Evolutionary conservation across 1,140 invertebrate species (phyloP).

Genomic region (Reticulitermes speratus): DNA sequence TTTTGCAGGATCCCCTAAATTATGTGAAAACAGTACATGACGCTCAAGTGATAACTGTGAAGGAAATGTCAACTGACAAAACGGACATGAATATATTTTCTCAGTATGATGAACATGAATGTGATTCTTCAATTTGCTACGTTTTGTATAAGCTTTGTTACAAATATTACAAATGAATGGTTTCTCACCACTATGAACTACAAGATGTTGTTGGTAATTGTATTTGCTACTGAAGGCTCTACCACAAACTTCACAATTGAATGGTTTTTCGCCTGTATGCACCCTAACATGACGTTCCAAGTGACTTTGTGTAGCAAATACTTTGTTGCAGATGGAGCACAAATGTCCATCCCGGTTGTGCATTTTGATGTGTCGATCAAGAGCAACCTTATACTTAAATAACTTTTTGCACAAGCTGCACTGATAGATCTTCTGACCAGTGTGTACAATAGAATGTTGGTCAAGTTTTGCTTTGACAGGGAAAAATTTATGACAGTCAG

Average conservation of each 20-base stretch:
- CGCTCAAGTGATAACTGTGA: neutral
- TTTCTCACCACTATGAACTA: slow-evolving; percentile 47
- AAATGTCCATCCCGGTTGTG: neutral
- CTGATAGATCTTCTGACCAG: neutral
- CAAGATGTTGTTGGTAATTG: slow-evolving; percentile 7
- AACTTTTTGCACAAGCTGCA: slow-evolving; percentile 10
- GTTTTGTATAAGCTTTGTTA: slow-evolving; percentile 49
- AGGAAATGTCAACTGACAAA: slow-evolving; percentile 31
- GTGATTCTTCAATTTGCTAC: slow-evolving; percentile 35
- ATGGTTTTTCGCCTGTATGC: slow-evolving; percentile 33
- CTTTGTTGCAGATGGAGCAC: slow-evolving; percentile 22
- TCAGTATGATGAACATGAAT: slow-evolving; percentile 38
- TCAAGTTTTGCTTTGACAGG: neutral
- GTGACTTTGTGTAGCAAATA: slow-evolving; percentile 30
- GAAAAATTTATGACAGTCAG: neutral
- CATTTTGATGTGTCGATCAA: slow-evolving; percentile 21
- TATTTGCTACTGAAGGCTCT: slow-evolving; percentile 28
- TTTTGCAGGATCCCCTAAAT: neutral
- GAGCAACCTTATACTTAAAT: neutral
- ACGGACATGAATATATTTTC: slow-evolving; percentile 24
- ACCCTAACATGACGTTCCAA: slow-evolving; percentile 38
- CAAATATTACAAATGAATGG: slow-evolving; percentile 56
- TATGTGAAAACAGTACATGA: slow-evolving; percentile 1
- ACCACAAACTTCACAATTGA: slow-evolving; percentile 28
- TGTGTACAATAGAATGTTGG: neutral